A percentile compares a stretch with the other conserved stretches of the same genome.
phyloP scores from a whole-genome alignment of 2,888 invertebrate species.

The Elegia similella region DNA sequence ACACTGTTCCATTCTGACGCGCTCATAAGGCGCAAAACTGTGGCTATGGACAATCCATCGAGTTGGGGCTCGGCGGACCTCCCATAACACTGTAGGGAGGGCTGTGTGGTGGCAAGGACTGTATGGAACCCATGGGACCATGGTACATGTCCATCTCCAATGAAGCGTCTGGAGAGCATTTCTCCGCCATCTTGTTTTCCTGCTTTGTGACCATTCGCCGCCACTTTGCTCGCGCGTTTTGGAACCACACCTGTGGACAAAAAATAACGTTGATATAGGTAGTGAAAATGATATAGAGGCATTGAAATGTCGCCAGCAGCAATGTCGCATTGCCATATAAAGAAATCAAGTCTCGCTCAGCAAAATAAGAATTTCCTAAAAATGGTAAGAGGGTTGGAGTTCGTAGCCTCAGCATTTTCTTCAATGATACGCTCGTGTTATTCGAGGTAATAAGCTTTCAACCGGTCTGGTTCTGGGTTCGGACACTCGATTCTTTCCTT shows the following conservation, averaged over 20 bases:
- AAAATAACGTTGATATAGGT: slow-evolving; percentile 46
- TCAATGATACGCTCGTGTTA: slow-evolving; percentile 23
- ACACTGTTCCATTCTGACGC: slow-evolving; percentile 42
- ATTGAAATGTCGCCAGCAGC: slow-evolving; percentile 48
- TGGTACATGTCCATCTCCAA: slow-evolving; percentile 84
- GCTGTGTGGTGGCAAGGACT: slow-evolving; percentile 86
- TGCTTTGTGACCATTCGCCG: slow-evolving; percentile 92
- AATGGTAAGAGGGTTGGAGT: slow-evolving; percentile 16
- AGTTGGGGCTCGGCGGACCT: slow-evolving; percentile 85
- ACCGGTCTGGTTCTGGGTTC: slow-evolving; percentile 39
- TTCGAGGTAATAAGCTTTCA: slow-evolving; percentile 39
- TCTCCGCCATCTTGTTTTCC: slow-evolving; percentile 87
- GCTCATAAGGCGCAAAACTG: slow-evolving; percentile 71
- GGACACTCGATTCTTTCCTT: slow-evolving; percentile 48
- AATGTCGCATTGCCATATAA: slow-evolving; percentile 46
- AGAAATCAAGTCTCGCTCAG: slow-evolving; percentile 42
- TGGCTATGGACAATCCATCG: slow-evolving; percentile 87
- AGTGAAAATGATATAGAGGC: slow-evolving; percentile 39
- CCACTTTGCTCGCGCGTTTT: slow-evolving; percentile 97
- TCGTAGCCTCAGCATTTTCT: slow-evolving; percentile 35
- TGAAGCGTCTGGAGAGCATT: slow-evolving; percentile 84
- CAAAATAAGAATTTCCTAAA: slow-evolving; percentile 33
- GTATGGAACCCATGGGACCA: slow-evolving; percentile 84
- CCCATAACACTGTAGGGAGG: slow-evolving; percentile 86
- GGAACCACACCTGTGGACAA: slow-evolving; percentile 94